phyloP scores from a whole-genome alignment of 2,888 invertebrate genomes.

The Hirudinaria manillensis region DNA sequence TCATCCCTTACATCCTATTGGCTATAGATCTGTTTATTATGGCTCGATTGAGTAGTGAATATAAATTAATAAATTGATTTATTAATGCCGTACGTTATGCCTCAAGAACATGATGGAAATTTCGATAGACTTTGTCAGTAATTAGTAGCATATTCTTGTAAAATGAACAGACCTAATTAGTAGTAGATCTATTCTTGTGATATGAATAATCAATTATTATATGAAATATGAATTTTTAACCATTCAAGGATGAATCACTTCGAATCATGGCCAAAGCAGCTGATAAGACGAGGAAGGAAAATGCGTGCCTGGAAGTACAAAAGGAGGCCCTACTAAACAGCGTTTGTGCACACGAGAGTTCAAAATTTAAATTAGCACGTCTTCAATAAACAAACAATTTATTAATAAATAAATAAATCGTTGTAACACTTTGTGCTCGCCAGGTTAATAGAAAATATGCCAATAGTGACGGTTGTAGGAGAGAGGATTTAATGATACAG shows the following conservation, averaged over 20 bases:
- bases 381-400: neutral
- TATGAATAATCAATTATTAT: too few relatives aligned
- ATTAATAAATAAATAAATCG: neutral
- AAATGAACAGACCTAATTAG: too few relatives aligned
- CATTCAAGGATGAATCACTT: slow-evolving; percentile 20
- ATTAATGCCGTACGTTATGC: too few relatives aligned
- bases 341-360: neutral
- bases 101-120: too few relatives aligned
- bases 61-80: too few relatives aligned
- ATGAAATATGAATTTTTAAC: too few relatives aligned
- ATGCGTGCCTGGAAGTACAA: slow-evolving; percentile 18
- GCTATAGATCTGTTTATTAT: too few relatives aligned
- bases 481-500: slow-evolving; percentile 27
- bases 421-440: neutral
- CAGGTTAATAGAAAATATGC: slow-evolving; percentile 14
- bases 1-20: too few relatives aligned
- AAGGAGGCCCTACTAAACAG: slow-evolving; percentile 24
- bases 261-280: neutral
- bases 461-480: slow-evolving; percentile 20
- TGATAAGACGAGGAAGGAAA: slow-evolving; percentile 18
- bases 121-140: too few relatives aligned
- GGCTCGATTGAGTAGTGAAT: too few relatives aligned
- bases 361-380: neutral
- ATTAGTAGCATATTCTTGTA: too few relatives aligned
- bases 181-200: too few relatives aligned